Evolutionary conservation across 1,140 invertebrate genomes (phyloP).

Genomic region (Argopecten irradians): DNA sequence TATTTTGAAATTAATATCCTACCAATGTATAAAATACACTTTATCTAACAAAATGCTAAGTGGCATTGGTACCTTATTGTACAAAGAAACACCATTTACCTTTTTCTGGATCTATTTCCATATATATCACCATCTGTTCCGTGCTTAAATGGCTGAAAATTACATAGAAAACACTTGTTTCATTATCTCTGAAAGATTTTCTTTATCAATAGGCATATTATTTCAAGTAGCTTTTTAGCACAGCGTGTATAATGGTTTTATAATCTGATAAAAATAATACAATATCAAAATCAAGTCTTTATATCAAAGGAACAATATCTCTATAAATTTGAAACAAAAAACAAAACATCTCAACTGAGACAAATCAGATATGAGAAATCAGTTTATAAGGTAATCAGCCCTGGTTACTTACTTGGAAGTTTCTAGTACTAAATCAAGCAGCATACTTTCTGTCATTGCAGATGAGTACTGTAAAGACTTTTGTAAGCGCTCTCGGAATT

Average conservation of each 20-base stretch:
- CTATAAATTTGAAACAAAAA: background rate
- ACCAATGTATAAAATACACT: too few species aligned
- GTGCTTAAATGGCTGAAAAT: slow-evolving; percentile 69
- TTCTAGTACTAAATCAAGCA: slow-evolving; percentile 85
- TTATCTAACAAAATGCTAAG: too few species aligned
- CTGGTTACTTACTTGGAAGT: slow-evolving; percentile 67
- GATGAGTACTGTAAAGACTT: slow-evolving; percentile 89
- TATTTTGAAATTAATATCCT: too few species aligned
- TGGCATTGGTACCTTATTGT: too few species aligned
- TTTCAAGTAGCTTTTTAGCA: too few species aligned
- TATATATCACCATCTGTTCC: slow-evolving; percentile 74
- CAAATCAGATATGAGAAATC: background rate
- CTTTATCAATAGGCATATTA: too few species aligned
- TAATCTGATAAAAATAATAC: too few species aligned
- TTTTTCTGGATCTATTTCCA: slow-evolving; percentile 81
- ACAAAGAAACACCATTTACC: slow-evolving; percentile 52
- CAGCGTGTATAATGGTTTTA: too few species aligned
- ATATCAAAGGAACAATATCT: background rate
- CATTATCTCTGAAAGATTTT: too few species aligned
- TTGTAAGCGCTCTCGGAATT: slow-evolving; percentile 88
- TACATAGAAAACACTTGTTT: slow-evolving; percentile 43
- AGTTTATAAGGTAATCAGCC: background rate
- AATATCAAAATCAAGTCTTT: background rate
- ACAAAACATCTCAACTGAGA: background rate
- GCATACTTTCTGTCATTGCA: slow-evolving; percentile 86